Evolutionary conservation across 2,797 vertebrate genomes (phyloP).

Genomic region (Channa striata): DNA sequence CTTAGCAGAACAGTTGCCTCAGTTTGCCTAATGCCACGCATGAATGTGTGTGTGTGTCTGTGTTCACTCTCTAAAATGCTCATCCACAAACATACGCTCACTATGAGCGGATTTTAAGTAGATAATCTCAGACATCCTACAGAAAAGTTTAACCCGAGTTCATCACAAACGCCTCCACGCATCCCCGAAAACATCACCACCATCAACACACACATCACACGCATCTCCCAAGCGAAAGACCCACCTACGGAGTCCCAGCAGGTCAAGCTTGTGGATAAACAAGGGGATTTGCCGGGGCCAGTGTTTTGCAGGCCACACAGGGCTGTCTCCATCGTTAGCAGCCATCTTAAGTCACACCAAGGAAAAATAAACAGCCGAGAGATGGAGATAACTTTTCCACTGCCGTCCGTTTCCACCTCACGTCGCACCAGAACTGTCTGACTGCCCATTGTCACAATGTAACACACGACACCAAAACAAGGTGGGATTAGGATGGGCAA

Average conservation of each 20-base stretch:
- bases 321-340: constrained; percentile 77
- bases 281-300: constrained; percentile 72
- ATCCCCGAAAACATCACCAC: constrained; percentile 10
- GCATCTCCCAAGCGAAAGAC: constrained; percentile 7
- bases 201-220: constrained; percentile 14
- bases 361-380: constrained; percentile 80
- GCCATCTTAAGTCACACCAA: constrained; percentile 81
- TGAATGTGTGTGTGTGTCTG: constrained; percentile 14
- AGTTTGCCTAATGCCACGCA: constrained; percentile 28
- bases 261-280: constrained; percentile 84
- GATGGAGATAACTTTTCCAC: constrained; percentile 70
- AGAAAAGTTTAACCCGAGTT: constrained; percentile 65
- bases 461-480: constrained; percentile 51
- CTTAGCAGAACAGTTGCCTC: constrained; percentile 75
- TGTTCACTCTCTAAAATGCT: constrained; percentile 30
- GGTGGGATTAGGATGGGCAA: constrained; percentile 34
- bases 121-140: constrained; percentile 55
- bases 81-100: constrained; percentile 51
- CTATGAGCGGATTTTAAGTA: constrained; percentile 40
- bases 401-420: constrained; percentile 25
- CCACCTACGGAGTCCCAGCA: constrained; percentile 50
- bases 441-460: constrained; percentile 36
- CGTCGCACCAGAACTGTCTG: constrained; percentile 37
- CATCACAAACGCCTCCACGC: constrained; percentile 33
- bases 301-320: constrained; percentile 74